Evolutionary conservation across 2,797 vertebrate genomes (phyloP).

Genomic region (Acanthopagrus latus): DNA sequence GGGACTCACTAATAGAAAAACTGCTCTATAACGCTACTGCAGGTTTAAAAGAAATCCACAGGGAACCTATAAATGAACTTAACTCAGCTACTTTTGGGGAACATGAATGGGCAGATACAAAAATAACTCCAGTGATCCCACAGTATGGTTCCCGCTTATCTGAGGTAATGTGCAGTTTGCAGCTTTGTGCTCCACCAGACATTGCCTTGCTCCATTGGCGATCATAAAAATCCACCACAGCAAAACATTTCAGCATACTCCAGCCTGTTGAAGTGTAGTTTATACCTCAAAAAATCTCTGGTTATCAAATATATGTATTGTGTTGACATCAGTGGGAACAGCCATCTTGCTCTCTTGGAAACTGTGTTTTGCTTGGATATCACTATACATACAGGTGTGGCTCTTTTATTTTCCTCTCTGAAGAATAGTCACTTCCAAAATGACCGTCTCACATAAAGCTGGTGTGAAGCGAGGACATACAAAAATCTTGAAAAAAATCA

Average conservation of each 20-base stretch:
- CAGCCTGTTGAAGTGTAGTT: neutral
- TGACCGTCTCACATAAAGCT: constrained; percentile 25
- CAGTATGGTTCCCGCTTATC: constrained; percentile 5
- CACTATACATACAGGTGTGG: neutral
- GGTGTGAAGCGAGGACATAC: constrained; percentile 14
- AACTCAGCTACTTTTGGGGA: neutral
- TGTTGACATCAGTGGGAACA: constrained; percentile 14
- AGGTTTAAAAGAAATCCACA: neutral
- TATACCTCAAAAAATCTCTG: constrained; percentile 3
- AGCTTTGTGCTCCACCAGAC: constrained; percentile 19
- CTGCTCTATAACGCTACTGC: neutral
- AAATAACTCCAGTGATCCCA: neutral
- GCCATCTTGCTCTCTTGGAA: constrained; percentile 17
- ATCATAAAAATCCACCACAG: constrained; percentile 31
- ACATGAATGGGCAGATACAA: neutral
- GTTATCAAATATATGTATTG: constrained; percentile 27
- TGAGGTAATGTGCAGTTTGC: constrained; percentile 13
- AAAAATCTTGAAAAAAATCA: no score
- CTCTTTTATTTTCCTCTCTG: constrained; percentile 11
- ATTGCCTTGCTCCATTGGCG: constrained; percentile 12
- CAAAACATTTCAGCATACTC: constrained; percentile 1
- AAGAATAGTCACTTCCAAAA: constrained; percentile 37
- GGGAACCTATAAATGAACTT: neutral
- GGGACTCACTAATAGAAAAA: neutral
- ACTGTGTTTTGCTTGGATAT: constrained; percentile 15